These are phyloP conservation scores for Podarcis siculus DNA, from an alignment of 2,797 vertebrate genomes.

Conservation along the genomic window DNA sequence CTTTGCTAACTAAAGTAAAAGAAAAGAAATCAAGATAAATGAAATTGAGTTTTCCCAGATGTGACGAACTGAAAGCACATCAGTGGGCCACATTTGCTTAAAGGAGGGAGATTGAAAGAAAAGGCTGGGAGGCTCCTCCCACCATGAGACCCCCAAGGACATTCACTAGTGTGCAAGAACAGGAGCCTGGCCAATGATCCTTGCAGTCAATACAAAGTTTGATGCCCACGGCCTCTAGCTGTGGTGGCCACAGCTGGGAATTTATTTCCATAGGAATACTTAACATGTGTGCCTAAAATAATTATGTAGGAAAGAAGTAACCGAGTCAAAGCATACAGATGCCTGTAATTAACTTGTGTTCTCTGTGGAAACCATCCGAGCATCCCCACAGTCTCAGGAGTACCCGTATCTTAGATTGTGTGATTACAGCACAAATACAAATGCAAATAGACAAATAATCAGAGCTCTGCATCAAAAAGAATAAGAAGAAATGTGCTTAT, in stretches of 20 bases:
- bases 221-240: background rate
- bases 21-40: background rate
- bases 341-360: conserved; percentile 3
- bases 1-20: background rate
- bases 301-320: background rate
- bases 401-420: background rate
- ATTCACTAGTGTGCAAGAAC: background rate
- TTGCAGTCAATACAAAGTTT: background rate
- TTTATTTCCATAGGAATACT: background rate
- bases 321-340: background rate
- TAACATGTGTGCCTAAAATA: background rate
- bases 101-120: background rate
- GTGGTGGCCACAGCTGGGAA: background rate
- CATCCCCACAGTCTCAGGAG: background rate
- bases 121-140: background rate
- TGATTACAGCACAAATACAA: conserved; percentile 3
- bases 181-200: background rate
- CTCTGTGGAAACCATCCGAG: background rate
- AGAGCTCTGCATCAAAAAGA: background rate
- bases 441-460: conserved; percentile 11
- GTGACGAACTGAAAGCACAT: background rate
- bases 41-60: too few relatives aligned
- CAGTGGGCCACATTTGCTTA: background rate
- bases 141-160: background rate
- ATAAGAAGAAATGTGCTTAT: background rate